These are phyloP conservation scores for Axea sp. DNA, from an alignment of 2,888 invertebrate genomes.

Conservation along the genomic window DNA sequence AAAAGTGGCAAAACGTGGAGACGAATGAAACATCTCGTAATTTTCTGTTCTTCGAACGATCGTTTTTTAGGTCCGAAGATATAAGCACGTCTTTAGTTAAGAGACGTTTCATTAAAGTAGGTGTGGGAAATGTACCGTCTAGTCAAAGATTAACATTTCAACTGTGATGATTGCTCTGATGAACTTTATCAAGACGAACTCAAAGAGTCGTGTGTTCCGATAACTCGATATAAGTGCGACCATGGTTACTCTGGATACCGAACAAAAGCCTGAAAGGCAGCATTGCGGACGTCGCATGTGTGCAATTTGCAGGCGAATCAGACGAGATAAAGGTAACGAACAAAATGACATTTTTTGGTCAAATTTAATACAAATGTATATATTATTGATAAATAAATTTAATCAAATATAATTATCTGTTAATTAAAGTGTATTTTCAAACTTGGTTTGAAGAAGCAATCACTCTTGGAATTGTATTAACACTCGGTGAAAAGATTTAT, in stretches of 20 bases:
- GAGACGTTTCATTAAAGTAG: background rate
- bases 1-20: background rate
- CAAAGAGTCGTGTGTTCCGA: slow-evolving; percentile 6
- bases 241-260: slow-evolving; percentile 79
- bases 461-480: no score
- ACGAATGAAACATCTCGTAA: no score
- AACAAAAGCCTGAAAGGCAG: slow-evolving; percentile 78
- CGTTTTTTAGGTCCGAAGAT: slow-evolving; percentile 64
- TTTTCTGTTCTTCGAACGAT: background rate
- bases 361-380: no score
- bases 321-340: slow-evolving; percentile 77
- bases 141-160: slow-evolving; percentile 47
- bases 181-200: slow-evolving; percentile 35
- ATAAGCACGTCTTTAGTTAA: slow-evolving; percentile 8
- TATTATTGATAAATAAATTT: no score
- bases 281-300: slow-evolving; percentile 78
- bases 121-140: slow-evolving; percentile 26
- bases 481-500: no score
- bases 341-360: background rate
- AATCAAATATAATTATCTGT: no score
- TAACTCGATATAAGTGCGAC: slow-evolving; percentile 58
- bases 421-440: no score
- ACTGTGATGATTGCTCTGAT: slow-evolving; percentile 56
- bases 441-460: no score
- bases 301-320: slow-evolving; percentile 78